Evolutionary conservation across 2,113 vertebrate species (phyloP).

Genomic region (Myrmecobius fasciatus): DNA sequence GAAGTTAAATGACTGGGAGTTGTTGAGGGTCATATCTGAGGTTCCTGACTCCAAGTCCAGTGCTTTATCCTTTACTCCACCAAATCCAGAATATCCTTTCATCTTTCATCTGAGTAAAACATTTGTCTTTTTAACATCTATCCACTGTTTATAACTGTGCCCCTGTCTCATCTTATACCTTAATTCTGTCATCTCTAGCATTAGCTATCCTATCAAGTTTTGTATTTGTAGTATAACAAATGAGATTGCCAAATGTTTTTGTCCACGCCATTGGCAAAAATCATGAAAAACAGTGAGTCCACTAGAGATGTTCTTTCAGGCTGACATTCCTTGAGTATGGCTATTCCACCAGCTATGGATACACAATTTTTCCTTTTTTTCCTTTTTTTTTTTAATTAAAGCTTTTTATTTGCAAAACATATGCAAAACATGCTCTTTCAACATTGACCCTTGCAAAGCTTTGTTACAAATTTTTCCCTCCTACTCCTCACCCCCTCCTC

Average conservation of each 20-base stretch:
- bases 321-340: neutral
- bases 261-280: slow-evolving; percentile 41
- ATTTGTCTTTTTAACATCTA: neutral
- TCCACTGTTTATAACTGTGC: neutral
- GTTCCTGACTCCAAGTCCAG: neutral
- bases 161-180: neutral
- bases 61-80: neutral
- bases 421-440: too few species aligned
- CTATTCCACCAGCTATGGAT: neutral
- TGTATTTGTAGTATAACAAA: neutral
- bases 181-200: neutral
- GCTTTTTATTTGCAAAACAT: too few species aligned
- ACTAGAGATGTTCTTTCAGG: neutral
- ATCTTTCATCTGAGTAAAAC: neutral
- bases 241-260: neutral
- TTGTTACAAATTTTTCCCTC: too few species aligned
- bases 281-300: slow-evolving; percentile 11
- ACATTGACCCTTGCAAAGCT: too few species aligned
- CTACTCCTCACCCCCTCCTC: too few species aligned
- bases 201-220: neutral
- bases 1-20: neutral
- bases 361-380: slow-evolving; percentile 28
- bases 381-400: too few species aligned
- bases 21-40: neutral
- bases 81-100: neutral